These are phyloP conservation scores for Muscicapa adusta DNA, from an alignment of 2,113 vertebrate species.

Conservation along the genomic window DNA sequence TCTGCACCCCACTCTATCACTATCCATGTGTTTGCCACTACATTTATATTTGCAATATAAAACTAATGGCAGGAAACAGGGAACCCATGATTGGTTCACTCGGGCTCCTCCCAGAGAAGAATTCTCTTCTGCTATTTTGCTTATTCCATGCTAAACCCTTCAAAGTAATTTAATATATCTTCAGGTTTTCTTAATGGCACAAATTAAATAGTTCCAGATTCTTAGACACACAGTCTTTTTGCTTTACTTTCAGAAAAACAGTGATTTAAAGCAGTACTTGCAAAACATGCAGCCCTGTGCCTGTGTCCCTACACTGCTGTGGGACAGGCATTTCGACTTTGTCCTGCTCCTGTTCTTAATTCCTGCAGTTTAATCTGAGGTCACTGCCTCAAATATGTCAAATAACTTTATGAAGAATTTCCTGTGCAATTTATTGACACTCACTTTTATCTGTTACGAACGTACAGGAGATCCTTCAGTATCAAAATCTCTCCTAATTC, in stretches of 20 bases:
- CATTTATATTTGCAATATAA: not conserved
- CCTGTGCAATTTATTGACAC: not conserved
- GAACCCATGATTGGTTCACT: not conserved
- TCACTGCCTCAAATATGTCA: not conserved
- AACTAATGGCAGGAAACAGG: not conserved
- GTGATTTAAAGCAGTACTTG: not conserved
- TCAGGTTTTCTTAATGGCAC: not conserved
- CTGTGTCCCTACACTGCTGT: not conserved
- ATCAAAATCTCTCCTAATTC: not conserved
- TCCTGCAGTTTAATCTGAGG: not conserved
- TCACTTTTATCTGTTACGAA: not conserved
- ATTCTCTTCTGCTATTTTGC: not conserved
- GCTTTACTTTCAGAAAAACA: not conserved
- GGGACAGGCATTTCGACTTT: not conserved
- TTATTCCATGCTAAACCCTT: not conserved
- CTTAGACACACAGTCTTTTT: not conserved
- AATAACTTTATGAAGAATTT: not conserved
- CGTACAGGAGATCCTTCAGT: not conserved
- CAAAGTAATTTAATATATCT: not conserved
- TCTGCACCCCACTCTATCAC: not conserved
- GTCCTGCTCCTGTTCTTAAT: not conserved
- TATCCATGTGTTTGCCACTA: not conserved
- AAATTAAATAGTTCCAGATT: not conserved
- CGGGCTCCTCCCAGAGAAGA: not conserved
- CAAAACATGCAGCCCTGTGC: accelerated